These are phyloP conservation scores for Erythrolamprus reginae DNA, from an alignment of 2,113 vertebrate species.

Conservation along the genomic window DNA sequence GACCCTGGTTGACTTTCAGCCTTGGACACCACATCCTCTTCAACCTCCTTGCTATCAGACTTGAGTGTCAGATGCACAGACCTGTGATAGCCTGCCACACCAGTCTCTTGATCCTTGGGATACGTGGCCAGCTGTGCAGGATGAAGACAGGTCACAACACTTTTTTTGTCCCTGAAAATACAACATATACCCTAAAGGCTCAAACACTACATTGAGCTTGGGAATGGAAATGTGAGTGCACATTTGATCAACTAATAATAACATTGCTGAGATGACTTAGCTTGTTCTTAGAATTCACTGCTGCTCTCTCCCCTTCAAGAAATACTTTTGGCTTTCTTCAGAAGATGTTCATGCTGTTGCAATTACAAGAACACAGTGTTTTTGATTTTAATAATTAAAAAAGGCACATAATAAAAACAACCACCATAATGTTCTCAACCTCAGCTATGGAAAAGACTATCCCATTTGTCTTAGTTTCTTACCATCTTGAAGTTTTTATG, in stretches of 20 bases:
- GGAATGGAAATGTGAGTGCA: neutral
- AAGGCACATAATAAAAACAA: neutral
- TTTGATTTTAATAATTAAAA: constrained; percentile 3
- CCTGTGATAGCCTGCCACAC: too few relatives aligned
- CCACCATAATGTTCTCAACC: neutral
- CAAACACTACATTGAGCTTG: neutral
- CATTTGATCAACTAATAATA: neutral
- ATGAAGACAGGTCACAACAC: too few relatives aligned
- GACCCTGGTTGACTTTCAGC: too few relatives aligned
- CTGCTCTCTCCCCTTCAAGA: neutral
- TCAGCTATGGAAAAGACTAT: neutral
- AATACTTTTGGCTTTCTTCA: neutral
- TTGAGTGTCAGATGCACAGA: too few relatives aligned
- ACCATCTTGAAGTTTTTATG: constrained; percentile 39
- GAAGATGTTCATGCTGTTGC: neutral
- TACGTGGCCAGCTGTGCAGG: too few relatives aligned
- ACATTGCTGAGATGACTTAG: neutral
- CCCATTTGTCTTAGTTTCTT: neutral
- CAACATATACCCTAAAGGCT: neutral
- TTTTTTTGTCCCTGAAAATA: neutral
- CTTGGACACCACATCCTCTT: too few relatives aligned
- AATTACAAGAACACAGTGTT: neutral
- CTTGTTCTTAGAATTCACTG: neutral
- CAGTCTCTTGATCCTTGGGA: too few relatives aligned
- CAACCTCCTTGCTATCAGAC: too few relatives aligned